Conservation (phyloP, 2,888 invertebrate species). For the Melinopterus prodromus region DNA sequence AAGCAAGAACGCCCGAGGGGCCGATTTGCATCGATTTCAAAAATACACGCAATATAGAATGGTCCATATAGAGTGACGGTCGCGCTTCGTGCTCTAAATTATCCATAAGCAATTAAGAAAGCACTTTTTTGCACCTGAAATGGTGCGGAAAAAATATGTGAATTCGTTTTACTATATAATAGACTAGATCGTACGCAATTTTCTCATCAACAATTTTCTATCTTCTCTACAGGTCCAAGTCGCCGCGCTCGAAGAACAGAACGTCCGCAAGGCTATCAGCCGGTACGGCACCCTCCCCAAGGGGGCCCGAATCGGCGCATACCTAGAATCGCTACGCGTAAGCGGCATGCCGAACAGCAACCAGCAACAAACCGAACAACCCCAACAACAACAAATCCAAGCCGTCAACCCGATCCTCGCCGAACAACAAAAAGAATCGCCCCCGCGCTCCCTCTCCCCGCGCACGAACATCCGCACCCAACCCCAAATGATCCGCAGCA, state of each 20-base stretch:
- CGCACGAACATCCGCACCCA: constrained; percentile 71
- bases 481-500: constrained; percentile 89
- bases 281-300: constrained; percentile 97
- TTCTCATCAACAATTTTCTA: background rate
- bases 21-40: no score
- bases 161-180: no score
- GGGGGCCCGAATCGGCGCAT: constrained; percentile 95
- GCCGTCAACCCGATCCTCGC: constrained; percentile 48
- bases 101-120: no score
- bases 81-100: no score
- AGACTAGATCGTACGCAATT: no score
- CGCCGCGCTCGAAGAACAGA: constrained; percentile 93
- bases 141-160: no score
- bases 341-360: constrained; percentile 66
- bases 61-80: no score
- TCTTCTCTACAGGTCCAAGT: constrained; percentile 72
- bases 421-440: constrained; percentile 49
- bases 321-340: constrained; percentile 90
- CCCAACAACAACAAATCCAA: constrained; percentile 42
- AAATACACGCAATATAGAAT: no score
- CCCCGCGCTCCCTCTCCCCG: constrained; percentile 69
- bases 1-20: no score
- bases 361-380: constrained; percentile 32
- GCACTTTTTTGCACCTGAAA: no score
- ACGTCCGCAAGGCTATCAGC: constrained; percentile 93